These are phyloP conservation scores for Rhabditoides inermis DNA, from an alignment of 2,888 invertebrate genomes.

Conservation along the genomic window DNA sequence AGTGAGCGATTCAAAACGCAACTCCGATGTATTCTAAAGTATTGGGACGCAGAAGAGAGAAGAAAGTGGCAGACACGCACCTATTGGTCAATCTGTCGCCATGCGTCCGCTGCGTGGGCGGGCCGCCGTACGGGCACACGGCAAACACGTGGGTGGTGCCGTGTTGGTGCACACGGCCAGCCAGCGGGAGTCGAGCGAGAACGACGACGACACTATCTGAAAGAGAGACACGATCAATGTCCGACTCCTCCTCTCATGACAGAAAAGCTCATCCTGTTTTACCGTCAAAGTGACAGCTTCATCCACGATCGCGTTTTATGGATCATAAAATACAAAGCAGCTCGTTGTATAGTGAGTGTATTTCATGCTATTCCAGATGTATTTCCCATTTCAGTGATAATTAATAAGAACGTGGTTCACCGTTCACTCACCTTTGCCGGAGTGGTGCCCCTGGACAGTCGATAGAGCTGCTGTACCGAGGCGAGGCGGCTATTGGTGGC, in stretches of 20 bases:
- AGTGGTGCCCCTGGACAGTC: constrained; percentile 86
- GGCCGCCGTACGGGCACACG: constrained; percentile 76
- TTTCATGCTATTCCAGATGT: too few relatives aligned
- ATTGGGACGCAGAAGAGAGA: constrained; percentile 5
- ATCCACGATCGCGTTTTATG: too few relatives aligned
- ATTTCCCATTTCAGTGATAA: too few relatives aligned
- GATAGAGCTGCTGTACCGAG: constrained; percentile 74
- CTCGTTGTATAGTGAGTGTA: not conserved
- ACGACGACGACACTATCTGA: constrained; percentile 72
- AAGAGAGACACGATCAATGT: too few relatives aligned
- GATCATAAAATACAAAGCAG: not conserved
- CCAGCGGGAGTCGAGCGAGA: constrained; percentile 87
- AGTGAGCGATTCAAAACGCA: constrained; percentile 71
- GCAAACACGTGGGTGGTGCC: constrained; percentile 98
- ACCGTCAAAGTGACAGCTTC: too few relatives aligned
- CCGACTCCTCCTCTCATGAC: too few relatives aligned
- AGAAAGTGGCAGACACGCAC: constrained; percentile 5
- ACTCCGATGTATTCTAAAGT: constrained; percentile 9
- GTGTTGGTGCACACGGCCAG: constrained; percentile 80
- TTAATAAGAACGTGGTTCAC: too few relatives aligned
- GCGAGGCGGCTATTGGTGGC: constrained; percentile 74
- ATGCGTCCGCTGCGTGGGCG: constrained; percentile 82
- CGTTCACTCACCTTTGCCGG: constrained; percentile 81
- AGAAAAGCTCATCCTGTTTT: too few relatives aligned
- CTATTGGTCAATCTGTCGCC: constrained; percentile 88